Evolutionary conservation across 2,113 vertebrate species (phyloP), one percentile per base, ranked within the genome.

Genomic region (Hyla sarda): DNA sequence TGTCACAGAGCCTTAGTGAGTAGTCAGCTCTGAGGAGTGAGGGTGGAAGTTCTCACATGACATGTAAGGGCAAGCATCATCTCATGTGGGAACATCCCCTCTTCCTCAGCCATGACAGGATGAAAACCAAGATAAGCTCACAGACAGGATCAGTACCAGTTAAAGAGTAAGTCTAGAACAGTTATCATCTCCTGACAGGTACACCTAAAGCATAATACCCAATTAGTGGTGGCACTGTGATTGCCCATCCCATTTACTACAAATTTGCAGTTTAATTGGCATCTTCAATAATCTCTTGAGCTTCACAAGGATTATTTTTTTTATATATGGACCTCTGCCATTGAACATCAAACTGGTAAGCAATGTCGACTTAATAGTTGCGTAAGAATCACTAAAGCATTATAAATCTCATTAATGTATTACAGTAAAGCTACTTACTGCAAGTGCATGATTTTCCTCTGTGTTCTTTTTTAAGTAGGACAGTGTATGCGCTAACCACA

Each of bases 381-480:
- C 17, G 30, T 23, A 58, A 78, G 56, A 41, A 62, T 62, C 37
- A 81, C 54, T 81, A 62, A 62, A 37, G 78, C 56, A 19, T 21
- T 3, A 11, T 28, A 62, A 37, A 79, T 34, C 76, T 34, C 19
- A 80, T 80, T 60, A 60, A 16, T 56, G 3, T 79, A n/a, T 23
- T 60, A 72, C 19, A 3, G 34, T 54, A 56, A 56, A 78, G 28
- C 25, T 34, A 17, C 50, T 28, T 56, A 56, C 2, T 23, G n/a
- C n/a, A 52, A 14, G 13, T 50, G 28, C 25, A 17, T 5, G 6
- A 25, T 17, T 34, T 48, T 30, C 37, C 28, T 50, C n/a, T 50
- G 30, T 48, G n/a, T 14, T 76, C 21, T 28, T 50, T 87, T 87
- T 56, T 21, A 82, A 28, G 60, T 11, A n/a, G 60, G 60, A 28